Conservation (phyloP, 2,888 invertebrate species). For the Sclerodermus sp. region DNA sequence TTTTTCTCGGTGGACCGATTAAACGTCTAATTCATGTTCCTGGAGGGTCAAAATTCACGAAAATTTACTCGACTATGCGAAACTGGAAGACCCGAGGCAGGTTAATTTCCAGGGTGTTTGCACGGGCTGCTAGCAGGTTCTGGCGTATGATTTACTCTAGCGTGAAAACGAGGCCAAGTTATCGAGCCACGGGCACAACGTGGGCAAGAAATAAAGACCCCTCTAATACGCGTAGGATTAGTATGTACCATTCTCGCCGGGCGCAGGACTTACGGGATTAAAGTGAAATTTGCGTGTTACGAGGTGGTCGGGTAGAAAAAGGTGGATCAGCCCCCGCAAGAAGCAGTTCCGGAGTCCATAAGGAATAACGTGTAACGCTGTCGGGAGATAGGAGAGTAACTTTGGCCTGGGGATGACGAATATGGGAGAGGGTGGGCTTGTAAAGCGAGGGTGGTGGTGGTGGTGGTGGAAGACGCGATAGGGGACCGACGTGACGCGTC, state of each 20-base stretch:
- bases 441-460: no score
- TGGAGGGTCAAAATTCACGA: no score
- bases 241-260: conserved; percentile 2
- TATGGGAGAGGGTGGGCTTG: no score
- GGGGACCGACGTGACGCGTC: conserved; percentile 12
- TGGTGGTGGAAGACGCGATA: no score
- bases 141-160: conserved; percentile 3
- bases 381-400: no score
- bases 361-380: no score
- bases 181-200: no score
- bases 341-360: not conserved
- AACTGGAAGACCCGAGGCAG: not conserved
- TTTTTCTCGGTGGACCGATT: no score
- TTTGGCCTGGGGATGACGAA: no score
- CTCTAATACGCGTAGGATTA: conserved; percentile 17
- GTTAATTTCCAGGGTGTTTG: not conserved
- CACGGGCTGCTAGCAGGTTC: not conserved
- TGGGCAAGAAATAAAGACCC: conserved; percentile 18
- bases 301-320: conserved; percentile 6
- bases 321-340: conserved; percentile 10
- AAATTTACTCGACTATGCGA: no score
- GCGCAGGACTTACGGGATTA: conserved; percentile 8
- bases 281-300: not conserved
- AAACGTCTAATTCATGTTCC: no score
- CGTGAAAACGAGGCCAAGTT: not conserved